Conservation (phyloP, 2,797 vertebrate genomes). For the Pachyuromys duprasi region DNA sequence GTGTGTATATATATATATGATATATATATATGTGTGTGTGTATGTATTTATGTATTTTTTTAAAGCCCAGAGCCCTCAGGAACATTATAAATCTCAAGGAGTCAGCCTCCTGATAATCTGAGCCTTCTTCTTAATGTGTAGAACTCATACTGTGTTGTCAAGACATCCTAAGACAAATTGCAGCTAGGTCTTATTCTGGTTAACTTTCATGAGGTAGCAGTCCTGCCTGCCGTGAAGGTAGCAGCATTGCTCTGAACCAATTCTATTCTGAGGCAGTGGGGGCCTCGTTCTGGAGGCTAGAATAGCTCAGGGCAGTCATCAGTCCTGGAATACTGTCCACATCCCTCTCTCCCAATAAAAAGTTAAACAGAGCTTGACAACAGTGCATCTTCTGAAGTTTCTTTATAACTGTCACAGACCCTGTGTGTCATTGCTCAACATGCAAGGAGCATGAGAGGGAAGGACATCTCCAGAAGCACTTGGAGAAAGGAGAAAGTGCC, state of each 20-base stretch:
- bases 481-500: not conserved
- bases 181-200: not conserved
- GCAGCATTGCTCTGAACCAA: not conserved
- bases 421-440: not conserved
- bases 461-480: not conserved
- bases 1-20: too few relatives aligned
- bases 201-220: not conserved
- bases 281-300: not conserved
- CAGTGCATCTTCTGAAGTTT: not conserved
- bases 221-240: not conserved
- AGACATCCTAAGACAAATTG: not conserved
- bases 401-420: not conserved
- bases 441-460: too few relatives aligned
- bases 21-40: too few relatives aligned
- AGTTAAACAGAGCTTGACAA: not conserved
- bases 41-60: too few relatives aligned
- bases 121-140: not conserved
- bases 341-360: not conserved
- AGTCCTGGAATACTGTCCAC: not conserved
- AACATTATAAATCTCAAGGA: not conserved
- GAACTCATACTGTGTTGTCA: not conserved
- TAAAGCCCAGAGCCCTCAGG: not conserved
- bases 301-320: not conserved
- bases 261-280: not conserved
- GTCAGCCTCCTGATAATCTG: not conserved